Percentiles rank a stretch among this genome's conserved stretches.
Conservation (phyloP, 2,113 vertebrate genomes). For the Emydocephalus ijimae region DNA sequence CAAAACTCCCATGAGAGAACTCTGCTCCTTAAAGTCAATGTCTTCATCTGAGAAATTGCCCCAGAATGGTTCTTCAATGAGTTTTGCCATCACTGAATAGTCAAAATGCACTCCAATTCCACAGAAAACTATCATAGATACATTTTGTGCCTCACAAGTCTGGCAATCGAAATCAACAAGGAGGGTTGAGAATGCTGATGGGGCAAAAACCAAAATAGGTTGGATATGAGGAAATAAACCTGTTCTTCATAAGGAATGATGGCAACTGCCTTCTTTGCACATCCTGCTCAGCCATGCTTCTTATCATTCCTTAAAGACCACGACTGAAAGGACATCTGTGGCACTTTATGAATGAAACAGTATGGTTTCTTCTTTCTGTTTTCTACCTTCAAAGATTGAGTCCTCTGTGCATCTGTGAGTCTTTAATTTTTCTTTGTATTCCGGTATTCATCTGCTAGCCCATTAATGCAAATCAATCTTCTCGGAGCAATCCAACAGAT, state of each 20-base stretch:
- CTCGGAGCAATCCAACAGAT: neutral
- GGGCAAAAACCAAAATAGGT: neutral
- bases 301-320: constrained; percentile 13
- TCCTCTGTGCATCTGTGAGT: neutral
- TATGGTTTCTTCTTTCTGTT: neutral
- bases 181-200: neutral
- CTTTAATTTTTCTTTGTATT: constrained; percentile 22
- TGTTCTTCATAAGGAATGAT: constrained; percentile 36
- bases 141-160: accelerated
- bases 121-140: neutral
- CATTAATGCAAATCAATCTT: neutral
- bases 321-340: neutral
- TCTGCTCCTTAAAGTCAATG: constrained; percentile 43
- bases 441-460: neutral
- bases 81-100: constrained; percentile 30
- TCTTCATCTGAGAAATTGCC: constrained; percentile 10
- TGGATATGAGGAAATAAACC: neutral
- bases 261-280: neutral
- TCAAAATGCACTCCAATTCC: constrained; percentile 21
- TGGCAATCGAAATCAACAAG: neutral
- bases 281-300: neutral
- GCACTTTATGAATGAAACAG: neutral
- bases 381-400: neutral
- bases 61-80: constrained; percentile 20
- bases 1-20: constrained; percentile 69